These are phyloP conservation scores for Cochlearius cochlearius DNA, from an alignment of 2,113 vertebrate species.

Conservation along the genomic window DNA sequence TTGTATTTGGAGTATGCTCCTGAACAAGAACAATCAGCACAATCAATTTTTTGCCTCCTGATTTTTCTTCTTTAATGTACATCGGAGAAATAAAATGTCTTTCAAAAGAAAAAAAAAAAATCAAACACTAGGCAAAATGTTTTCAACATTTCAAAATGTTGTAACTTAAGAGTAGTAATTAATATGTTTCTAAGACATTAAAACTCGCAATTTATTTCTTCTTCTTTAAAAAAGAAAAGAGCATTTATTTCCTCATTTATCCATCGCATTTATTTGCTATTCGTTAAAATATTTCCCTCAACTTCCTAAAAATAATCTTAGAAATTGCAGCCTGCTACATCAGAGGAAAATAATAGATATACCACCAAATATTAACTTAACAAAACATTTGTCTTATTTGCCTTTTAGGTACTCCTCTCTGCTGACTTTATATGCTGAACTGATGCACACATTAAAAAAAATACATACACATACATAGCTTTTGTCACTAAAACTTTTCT, in stretches of 20 bases:
- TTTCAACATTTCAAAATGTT: neutral
- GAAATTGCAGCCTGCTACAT: neutral
- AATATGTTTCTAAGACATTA: neutral
- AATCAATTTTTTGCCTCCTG: neutral
- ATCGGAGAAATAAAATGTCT: neutral
- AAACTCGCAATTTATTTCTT: neutral
- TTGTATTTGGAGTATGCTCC: neutral
- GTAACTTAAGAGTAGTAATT: neutral
- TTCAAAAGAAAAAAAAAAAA: neutral
- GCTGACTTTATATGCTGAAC: neutral
- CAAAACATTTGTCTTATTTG: neutral
- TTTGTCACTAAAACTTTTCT: neutral
- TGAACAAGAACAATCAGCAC: neutral
- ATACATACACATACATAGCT: neutral
- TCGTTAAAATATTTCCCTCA: neutral
- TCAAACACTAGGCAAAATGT: neutral
- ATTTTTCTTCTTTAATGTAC: neutral
- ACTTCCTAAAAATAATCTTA: constrained; percentile 27
- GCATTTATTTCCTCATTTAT: neutral
- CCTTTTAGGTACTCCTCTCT: neutral
- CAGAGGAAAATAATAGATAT: constrained; percentile 10
- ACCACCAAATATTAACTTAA: constrained; percentile 25
- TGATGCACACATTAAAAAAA: neutral
- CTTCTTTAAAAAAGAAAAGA: neutral
- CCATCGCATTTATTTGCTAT: neutral